Evolutionary conservation across 2,888 invertebrate species (phyloP).

Genomic region (Euproctis similis): DNA sequence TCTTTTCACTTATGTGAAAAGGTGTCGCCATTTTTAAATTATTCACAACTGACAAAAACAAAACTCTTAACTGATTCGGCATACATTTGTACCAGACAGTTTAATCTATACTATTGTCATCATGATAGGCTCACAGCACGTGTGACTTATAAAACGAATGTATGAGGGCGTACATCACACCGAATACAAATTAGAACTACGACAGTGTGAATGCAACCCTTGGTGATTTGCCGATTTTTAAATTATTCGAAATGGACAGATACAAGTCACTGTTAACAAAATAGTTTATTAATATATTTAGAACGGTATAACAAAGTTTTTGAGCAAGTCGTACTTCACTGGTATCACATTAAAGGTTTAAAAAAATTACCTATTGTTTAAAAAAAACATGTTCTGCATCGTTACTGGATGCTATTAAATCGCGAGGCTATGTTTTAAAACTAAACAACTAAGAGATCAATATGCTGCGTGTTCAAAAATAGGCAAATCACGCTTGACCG

Average conservation of each 20-base stretch:
- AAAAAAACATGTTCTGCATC: no score
- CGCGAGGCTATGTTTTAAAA: no score
- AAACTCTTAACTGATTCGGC: slow-evolving; percentile 28
- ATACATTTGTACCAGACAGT: slow-evolving; percentile 47
- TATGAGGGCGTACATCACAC: slow-evolving; percentile 10
- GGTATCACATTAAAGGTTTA: no score
- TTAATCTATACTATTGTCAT: slow-evolving; percentile 51
- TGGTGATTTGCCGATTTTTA: slow-evolving; percentile 48
- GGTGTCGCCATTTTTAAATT: slow-evolving; percentile 10
- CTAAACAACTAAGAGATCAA: slow-evolving; percentile 37
- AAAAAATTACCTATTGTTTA: no score
- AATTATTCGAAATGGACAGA: slow-evolving; percentile 16
- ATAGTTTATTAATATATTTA: no score
- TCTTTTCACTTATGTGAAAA: no score
- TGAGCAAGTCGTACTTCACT: no score
- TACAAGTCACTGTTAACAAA: no score
- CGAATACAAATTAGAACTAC: slow-evolving; percentile 3
- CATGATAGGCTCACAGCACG: slow-evolving; percentile 33
- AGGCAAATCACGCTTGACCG: slow-evolving; percentile 40
- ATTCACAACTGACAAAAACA: slow-evolving; percentile 16
- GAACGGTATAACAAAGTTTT: no score
- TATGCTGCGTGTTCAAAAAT: slow-evolving; percentile 33
- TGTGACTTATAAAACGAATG: slow-evolving; percentile 22
- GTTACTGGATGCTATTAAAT: no score
- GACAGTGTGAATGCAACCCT: slow-evolving; percentile 18